Evolutionary conservation across 2,888 invertebrate species (phyloP), one percentile per base, ranked within the genome.

Genomic region (Watsonalla cultraria): DNA sequence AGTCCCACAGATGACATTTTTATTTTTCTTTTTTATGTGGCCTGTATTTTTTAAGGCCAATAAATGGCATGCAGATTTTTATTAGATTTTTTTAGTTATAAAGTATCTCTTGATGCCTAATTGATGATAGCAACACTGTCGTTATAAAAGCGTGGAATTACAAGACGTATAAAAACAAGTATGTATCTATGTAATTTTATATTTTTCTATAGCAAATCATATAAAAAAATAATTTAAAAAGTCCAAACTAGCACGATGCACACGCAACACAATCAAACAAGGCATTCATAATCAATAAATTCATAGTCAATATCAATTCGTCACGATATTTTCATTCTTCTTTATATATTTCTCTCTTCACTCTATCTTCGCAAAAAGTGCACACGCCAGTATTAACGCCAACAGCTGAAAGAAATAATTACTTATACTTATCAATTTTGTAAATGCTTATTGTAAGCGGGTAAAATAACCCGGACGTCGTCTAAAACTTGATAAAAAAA

Each of bases 291-390:
- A 65, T 65, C 65, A 63, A 24, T 60, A 66, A 57, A 64, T 63
- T 66, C 65, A 69, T 53, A 51, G 53, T 54, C 51, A 54, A 52
- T 46, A 42, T 53, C 54, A 55, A 42, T 35, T 45, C 47, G 59
- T 65, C 58, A 62, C 59, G 56, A 51, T 39, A 51, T 55, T 58
- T 54, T 53, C 56, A 56, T 47, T 51, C 48, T 46, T 51, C 53
- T 39, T 55, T 51, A 48, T 34, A 52, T 45, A 47, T 56, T 24
- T 24, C 24, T 24, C 24, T 24, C 49, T 69, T 90, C 90, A 94
- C 91, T 94, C 94, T 78, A 97, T 97, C 92, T 96, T 94, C 79
- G 95, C 94, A 84, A 97, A 97, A 67, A 97, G 91, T 55, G 94
- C 94, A 80, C 96, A 96, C 4, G 97, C 95, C 78, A 97, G 95